These are phyloP conservation scores for Pedionomus torquatus DNA, from an alignment of 2,113 vertebrate genomes.

Conservation along the genomic window DNA sequence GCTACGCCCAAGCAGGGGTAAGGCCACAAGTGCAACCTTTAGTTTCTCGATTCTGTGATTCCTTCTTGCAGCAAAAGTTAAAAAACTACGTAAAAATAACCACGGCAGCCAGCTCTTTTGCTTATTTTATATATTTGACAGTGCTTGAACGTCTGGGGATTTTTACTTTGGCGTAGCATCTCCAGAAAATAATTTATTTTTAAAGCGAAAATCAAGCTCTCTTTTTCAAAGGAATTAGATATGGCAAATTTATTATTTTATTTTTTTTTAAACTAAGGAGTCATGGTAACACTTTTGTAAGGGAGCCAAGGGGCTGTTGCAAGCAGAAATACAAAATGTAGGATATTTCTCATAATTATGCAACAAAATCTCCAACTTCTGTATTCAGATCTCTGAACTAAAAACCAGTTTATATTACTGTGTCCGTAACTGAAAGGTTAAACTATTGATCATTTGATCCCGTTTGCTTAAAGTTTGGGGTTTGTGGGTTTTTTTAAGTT, in stretches of 20 bases:
- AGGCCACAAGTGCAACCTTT: not conserved
- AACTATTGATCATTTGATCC: not conserved
- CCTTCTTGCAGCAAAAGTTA: not conserved
- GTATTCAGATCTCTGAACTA: not conserved
- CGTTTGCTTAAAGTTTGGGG: not conserved
- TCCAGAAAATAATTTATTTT: not conserved
- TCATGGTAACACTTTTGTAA: not conserved
- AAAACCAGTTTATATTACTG: not conserved
- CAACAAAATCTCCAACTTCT: not conserved
- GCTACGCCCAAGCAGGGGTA: not conserved
- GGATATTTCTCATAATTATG: not conserved
- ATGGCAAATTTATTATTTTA: not conserved
- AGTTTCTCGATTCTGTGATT: not conserved
- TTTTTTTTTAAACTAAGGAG: not conserved
- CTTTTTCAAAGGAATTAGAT: not conserved
- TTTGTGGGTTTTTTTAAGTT: not conserved
- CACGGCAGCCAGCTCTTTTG: not conserved
- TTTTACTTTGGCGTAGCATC: not conserved
- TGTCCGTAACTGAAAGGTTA: not conserved
- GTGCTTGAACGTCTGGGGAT: not conserved
- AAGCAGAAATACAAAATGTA: not conserved
- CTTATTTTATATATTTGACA: not conserved
- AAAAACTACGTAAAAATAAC: accelerated
- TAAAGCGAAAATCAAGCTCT: not conserved
- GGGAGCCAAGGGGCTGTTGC: not conserved